Conservation (phyloP, 1,140 invertebrate species). For the Philotrypesis tridentata region DNA sequence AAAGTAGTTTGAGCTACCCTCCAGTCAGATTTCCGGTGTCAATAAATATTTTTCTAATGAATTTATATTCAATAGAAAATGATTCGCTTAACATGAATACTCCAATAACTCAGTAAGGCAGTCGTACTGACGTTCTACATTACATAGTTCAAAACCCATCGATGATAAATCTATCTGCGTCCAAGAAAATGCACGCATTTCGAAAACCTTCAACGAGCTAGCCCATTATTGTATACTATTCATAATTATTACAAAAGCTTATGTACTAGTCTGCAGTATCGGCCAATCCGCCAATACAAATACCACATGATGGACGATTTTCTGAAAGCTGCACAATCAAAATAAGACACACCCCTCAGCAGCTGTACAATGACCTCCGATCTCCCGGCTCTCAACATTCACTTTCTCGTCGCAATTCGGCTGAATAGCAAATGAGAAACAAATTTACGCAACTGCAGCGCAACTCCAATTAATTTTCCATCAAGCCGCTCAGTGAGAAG, state of each 20-base stretch:
- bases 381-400: background rate
- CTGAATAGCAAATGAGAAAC: constrained; percentile 49
- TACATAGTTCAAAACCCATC: no score
- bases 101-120: no score
- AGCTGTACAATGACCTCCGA: constrained; percentile 26
- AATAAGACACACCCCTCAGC: constrained; percentile 17
- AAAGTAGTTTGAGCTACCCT: no score
- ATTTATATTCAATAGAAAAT: no score
- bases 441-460: constrained; percentile 47
- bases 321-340: background rate
- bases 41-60: no score
- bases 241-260: constrained; percentile 45
- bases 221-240: background rate
- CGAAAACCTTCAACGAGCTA: background rate
- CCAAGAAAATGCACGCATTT: no score
- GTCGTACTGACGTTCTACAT: no score
- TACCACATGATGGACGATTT: constrained; percentile 46
- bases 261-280: background rate
- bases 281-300: constrained; percentile 48
- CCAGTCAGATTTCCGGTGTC: no score
- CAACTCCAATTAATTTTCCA: constrained; percentile 51
- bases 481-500: constrained; percentile 5
- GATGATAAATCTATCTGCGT: no score
- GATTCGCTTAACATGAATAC: no score
- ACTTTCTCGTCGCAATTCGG: background rate